These are phyloP conservation scores for Mionectes olivaceus DNA, from an alignment of 2,797 vertebrate species.

Conservation along the genomic window DNA sequence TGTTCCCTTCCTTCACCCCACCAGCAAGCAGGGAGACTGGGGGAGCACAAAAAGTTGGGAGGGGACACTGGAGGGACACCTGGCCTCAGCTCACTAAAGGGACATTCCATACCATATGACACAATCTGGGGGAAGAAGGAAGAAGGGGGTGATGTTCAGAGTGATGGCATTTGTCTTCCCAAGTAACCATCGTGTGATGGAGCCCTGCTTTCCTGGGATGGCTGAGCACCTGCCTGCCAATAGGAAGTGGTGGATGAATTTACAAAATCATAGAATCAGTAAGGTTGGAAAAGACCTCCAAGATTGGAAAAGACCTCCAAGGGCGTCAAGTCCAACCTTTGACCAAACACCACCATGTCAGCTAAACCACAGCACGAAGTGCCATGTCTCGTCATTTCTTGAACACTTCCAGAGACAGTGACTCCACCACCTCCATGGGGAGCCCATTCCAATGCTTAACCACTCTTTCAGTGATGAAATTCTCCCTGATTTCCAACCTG, in stretches of 20 bases:
- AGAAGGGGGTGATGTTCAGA: neutral
- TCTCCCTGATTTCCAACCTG: neutral
- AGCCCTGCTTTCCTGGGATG: neutral
- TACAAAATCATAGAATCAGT: neutral
- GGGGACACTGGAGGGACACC: neutral
- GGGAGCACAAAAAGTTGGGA: neutral
- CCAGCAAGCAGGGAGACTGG: no score
- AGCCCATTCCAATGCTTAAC: neutral
- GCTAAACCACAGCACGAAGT: neutral
- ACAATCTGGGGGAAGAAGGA: neutral
- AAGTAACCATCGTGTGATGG: neutral
- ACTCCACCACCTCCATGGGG: neutral
- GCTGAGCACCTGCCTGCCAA: neutral
- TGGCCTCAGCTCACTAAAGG: neutral
- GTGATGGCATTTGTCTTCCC: neutral
- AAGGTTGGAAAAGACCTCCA: neutral
- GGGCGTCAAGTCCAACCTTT: neutral
- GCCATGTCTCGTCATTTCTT: neutral
- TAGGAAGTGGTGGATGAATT: neutral
- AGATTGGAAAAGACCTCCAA: neutral
- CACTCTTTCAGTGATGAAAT: neutral
- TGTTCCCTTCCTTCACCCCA: neutral
- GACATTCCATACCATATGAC: neutral
- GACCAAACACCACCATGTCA: neutral
- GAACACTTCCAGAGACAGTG: neutral